Percentiles rank a stretch among this genome's conserved stretches.
Evolutionary conservation across 1,140 invertebrate genomes (phyloP).

Genomic region (Apolygus lucorum): DNA sequence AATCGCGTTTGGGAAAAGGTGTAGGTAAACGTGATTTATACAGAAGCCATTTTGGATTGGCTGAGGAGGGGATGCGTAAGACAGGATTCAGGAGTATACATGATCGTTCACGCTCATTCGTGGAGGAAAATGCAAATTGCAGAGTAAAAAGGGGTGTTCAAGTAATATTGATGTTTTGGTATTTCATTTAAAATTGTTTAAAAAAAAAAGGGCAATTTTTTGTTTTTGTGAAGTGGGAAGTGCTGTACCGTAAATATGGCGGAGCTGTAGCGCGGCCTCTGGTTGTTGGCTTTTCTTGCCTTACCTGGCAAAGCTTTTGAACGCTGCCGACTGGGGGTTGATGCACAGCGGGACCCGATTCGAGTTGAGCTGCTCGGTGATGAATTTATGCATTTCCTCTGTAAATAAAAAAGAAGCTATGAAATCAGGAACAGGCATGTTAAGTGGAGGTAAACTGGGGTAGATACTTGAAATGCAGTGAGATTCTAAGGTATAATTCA

Average conservation of each 20-base stretch:
- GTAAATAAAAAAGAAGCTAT: constrained; percentile 44
- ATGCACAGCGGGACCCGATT: constrained; percentile 94
- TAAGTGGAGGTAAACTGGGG: too few relatives aligned
- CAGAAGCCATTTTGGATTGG: too few relatives aligned
- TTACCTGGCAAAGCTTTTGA: constrained; percentile 99
- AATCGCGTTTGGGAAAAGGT: too few relatives aligned
- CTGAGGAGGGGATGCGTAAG: too few relatives aligned
- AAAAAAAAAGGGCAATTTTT: background rate
- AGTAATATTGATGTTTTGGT: background rate
- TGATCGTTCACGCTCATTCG: constrained; percentile 8
- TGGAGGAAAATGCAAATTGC: background rate
- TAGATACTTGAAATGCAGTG: too few relatives aligned
- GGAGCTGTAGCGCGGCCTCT: constrained; percentile 11
- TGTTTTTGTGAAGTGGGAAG: background rate
- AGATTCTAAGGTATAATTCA: too few relatives aligned
- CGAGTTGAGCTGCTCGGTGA: constrained; percentile 88
- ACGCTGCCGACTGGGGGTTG: constrained; percentile 97
- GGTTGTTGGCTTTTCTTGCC: constrained; percentile 38
- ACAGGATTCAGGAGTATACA: constrained; percentile 5
- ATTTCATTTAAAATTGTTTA: background rate
- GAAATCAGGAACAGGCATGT: too few relatives aligned
- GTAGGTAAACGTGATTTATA: too few relatives aligned
- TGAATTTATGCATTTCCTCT: constrained; percentile 98
- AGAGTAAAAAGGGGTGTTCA: background rate
- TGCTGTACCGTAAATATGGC: constrained; percentile 10